phyloP scores from a whole-genome alignment of 2,113 vertebrate species.

The Malurus alboscapulatus region DNA sequence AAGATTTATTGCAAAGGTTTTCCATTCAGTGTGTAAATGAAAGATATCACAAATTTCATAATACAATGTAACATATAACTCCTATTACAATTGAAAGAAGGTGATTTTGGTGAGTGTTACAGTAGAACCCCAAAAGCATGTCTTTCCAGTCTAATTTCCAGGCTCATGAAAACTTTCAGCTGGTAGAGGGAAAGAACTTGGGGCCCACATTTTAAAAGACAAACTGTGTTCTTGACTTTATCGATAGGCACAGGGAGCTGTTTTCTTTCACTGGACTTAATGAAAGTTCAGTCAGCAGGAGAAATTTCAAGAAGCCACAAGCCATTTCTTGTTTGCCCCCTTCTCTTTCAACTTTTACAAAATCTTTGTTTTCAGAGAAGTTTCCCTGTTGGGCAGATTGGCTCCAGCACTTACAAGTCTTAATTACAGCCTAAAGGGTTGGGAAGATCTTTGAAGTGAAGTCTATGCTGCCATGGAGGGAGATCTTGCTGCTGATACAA shows the following conservation, averaged over 20 bases:
- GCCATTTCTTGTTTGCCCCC: conserved; percentile 28
- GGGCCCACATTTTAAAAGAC: not conserved
- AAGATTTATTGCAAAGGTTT: not conserved
- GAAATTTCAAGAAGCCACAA: conserved; percentile 31
- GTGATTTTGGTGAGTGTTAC: not conserved
- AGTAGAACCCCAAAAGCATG: not conserved
- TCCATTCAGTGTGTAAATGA: not conserved
- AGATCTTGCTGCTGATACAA: conserved; percentile 41
- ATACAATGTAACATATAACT: not conserved
- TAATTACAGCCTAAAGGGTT: conserved; percentile 47
- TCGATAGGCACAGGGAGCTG: not conserved
- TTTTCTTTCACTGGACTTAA: not conserved
- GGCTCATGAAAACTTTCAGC: not conserved
- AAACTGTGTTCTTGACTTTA: not conserved
- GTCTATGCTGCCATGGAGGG: not conserved
- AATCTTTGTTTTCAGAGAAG: conserved; percentile 21
- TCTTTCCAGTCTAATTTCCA: not conserved
- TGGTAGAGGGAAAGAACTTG: not conserved
- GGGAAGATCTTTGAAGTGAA: conserved; percentile 38
- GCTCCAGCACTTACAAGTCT: conserved; percentile 13
- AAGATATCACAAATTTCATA: not conserved
- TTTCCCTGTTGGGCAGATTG: conserved; percentile 44
- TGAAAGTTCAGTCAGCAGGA: conserved; percentile 1
- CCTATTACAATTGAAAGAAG: not conserved
- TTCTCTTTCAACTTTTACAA: conserved; percentile 23